phyloP scores from a whole-genome alignment of 1,140 invertebrate genomes.

The Hermatobates lingyangjiaoensis region DNA sequence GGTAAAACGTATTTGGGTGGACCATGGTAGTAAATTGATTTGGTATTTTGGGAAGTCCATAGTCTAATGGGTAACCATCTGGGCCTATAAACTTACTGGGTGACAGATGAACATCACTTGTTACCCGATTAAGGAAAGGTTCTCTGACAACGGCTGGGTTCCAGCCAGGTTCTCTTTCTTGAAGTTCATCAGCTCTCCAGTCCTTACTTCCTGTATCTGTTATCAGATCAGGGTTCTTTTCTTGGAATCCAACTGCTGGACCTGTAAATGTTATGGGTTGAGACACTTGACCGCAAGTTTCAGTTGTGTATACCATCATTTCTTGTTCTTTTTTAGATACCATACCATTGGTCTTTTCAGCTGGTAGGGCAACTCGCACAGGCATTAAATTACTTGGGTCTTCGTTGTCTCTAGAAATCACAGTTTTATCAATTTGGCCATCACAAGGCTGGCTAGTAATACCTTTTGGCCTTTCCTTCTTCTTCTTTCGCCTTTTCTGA shows the following conservation, averaged over 20 bases:
- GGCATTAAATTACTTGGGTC: conserved; percentile 12
- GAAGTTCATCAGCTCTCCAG: conserved; percentile 31
- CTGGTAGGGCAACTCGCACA: conserved; percentile 1
- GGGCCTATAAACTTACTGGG: conserved; percentile 45
- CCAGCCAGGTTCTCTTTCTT: conserved; percentile 14
- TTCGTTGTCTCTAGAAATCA: conserved; percentile 10
- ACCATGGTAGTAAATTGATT: conserved; percentile 23
- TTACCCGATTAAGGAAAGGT: conserved; percentile 27
- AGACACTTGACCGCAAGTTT: conserved; percentile 18
- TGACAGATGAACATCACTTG: conserved; percentile 44
- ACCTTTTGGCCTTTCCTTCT: conserved; percentile 23
- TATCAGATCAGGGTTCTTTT: conserved; percentile 55
- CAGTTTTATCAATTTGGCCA: conserved; percentile 18
- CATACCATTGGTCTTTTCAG: conserved; percentile 19
- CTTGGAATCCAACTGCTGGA: conserved; percentile 25
- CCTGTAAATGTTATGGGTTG: conserved; percentile 19
- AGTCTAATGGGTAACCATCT: conserved; percentile 59
- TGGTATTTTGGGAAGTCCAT: conserved; percentile 42
- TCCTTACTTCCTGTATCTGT: conserved; percentile 49
- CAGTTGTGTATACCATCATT: conserved; percentile 17
- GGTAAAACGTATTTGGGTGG: conserved; percentile 33
- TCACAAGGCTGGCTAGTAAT: conserved; percentile 21
- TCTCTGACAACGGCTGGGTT: conserved; percentile 13
- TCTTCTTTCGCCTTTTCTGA: conserved; percentile 21
- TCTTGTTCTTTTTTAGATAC: conserved; percentile 22